Percentiles rank a stretch among this genome's conserved stretches.
phyloP scores from a whole-genome alignment of 2,797 vertebrate genomes.

The Rhinogobio ventralis region DNA sequence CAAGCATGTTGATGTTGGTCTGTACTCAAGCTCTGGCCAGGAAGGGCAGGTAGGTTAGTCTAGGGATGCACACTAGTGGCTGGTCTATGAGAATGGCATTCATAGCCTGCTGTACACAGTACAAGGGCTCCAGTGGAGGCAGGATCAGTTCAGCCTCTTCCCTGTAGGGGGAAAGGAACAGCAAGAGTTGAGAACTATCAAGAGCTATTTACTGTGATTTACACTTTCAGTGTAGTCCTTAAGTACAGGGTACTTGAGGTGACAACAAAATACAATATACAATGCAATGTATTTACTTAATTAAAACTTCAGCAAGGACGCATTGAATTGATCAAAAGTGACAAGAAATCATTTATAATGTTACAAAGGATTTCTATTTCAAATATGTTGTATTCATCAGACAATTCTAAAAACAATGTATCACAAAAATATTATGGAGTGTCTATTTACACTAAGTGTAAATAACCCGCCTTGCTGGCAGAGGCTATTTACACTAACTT shows the following conservation, averaged over 20 bases:
- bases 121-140: conserved; percentile 68
- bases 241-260: background rate
- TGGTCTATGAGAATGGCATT: conserved; percentile 74
- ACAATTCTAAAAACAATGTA: no score
- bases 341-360: no score
- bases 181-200: background rate
- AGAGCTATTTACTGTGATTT: background rate
- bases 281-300: no score
- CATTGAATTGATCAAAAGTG: no score
- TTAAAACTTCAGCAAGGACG: no score
- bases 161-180: conserved; percentile 57
- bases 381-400: no score
- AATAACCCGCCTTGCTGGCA: no score
- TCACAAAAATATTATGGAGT: no score
- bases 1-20: background rate
- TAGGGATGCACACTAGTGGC: conserved; percentile 69
- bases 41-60: conserved; percentile 69
- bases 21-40: conserved; percentile 68
- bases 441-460: no score
- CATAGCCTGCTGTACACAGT: conserved; percentile 73
- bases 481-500: no score
- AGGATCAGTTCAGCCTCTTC: conserved; percentile 68
- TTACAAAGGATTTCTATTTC: no score
- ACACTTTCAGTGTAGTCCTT: background rate
- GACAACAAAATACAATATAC: no score